phyloP scores from a whole-genome alignment of 2,113 vertebrate genomes.

The Nesoenas mayeri region DNA sequence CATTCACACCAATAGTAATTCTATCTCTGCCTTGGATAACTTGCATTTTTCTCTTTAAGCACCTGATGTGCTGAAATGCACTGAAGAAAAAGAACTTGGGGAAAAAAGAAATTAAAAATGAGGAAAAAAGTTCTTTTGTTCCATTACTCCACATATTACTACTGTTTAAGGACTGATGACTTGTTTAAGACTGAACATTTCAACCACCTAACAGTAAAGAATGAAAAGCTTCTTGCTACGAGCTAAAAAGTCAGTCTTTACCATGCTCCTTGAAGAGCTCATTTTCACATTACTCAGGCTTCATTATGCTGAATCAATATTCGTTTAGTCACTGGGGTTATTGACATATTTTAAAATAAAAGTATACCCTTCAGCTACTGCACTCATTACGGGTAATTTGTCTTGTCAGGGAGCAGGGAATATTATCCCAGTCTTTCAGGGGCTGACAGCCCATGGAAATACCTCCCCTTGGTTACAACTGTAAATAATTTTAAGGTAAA shows the following conservation, averaged over 20 bases:
- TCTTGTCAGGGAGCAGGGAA: constrained; percentile 91
- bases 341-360: constrained; percentile 98
- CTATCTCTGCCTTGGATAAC: neutral
- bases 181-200: constrained; percentile 65
- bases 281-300: constrained; percentile 92
- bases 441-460: constrained; percentile 88
- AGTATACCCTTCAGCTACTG: constrained; percentile 93
- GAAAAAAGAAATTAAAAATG: fast-evolving
- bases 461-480: constrained; percentile 90
- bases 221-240: constrained; percentile 74
- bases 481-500: constrained; percentile 99
- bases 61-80: neutral
- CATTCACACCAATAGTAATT: constrained; percentile 9
- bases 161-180: constrained; percentile 45
- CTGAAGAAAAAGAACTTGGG: neutral
- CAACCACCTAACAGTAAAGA: constrained; percentile 66
- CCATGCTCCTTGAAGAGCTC: constrained; percentile 84
- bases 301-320: constrained; percentile 99
- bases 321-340: constrained; percentile 95
- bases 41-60: neutral
- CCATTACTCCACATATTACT: neutral
- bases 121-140: neutral
- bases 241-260: constrained; percentile 79
- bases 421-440: constrained; percentile 89
- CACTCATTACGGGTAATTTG: constrained; percentile 94